Conservation (phyloP, 2,113 vertebrate species). For the Muscicapa adusta region DNA sequence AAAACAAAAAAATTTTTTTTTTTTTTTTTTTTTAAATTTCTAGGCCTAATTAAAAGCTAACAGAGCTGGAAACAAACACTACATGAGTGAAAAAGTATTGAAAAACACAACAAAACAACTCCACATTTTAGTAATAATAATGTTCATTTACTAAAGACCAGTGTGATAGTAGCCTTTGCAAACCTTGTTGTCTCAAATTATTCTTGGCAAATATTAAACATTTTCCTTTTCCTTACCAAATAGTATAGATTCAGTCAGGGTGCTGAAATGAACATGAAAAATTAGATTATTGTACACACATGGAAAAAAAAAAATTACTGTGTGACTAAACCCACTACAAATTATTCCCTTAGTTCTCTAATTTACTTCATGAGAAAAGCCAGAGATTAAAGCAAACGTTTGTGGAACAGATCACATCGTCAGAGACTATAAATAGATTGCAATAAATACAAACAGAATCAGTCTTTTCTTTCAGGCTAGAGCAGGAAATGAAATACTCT, state of each 20-base stretch:
- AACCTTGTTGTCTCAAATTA: background rate
- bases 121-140: background rate
- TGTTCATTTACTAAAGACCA: background rate
- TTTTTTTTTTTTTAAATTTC: background rate
- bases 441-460: background rate
- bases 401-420: fast-evolving
- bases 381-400: background rate
- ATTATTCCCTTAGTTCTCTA: background rate
- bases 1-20: background rate
- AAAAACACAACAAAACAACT: background rate
- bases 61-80: background rate
- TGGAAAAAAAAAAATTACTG: background rate
- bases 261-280: background rate
- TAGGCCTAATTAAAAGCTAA: background rate
- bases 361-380: background rate
- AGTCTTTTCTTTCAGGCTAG: background rate
- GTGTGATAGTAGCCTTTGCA: background rate
- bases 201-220: background rate
- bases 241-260: background rate
- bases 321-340: background rate
- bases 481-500: background rate
- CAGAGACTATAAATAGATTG: background rate
- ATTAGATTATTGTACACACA: background rate
- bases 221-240: background rate
- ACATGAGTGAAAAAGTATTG: background rate